Percentiles rank a stretch among this genome's conserved stretches.
Evolutionary conservation across 2,888 invertebrate species (phyloP).

Genomic region (Lochmaea crataegi): DNA sequence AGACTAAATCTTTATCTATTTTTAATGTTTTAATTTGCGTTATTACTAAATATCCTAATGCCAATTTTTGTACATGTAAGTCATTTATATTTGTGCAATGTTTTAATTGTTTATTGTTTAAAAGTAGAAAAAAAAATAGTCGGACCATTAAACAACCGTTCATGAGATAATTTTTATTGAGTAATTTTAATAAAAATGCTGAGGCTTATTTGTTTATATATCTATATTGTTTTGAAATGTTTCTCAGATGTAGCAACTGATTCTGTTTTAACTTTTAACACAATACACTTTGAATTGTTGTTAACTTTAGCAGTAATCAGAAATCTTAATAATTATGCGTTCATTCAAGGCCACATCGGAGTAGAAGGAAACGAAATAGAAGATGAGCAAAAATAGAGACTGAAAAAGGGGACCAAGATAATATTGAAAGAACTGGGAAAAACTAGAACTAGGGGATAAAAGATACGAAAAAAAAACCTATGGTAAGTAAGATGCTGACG

Average conservation of each 20-base stretch:
- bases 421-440: no score
- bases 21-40: slow-evolving; percentile 50
- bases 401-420: no score
- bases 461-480: no score
- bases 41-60: slow-evolving; percentile 57
- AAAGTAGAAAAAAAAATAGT: slow-evolving; percentile 21
- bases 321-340: no score
- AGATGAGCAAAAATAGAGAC: no score
- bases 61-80: slow-evolving; percentile 45
- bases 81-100: slow-evolving; percentile 48
- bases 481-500: no score
- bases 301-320: neutral
- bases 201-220: slow-evolving; percentile 34
- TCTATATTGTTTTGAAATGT: slow-evolving; percentile 19
- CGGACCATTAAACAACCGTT: slow-evolving; percentile 45
- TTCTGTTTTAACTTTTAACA: slow-evolving; percentile 26
- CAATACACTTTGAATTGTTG: neutral
- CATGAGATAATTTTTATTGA: slow-evolving; percentile 44
- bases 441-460: no score
- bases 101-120: slow-evolving; percentile 53
- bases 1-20: slow-evolving; percentile 53
- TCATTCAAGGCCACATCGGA: no score
- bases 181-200: slow-evolving; percentile 37
- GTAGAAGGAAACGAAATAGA: no score
- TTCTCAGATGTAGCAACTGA: slow-evolving; percentile 35